Evolutionary conservation across 2,113 vertebrate species (phyloP), one percentile per base, ranked within the genome.

Genomic region (Podocnemis expansa): DNA sequence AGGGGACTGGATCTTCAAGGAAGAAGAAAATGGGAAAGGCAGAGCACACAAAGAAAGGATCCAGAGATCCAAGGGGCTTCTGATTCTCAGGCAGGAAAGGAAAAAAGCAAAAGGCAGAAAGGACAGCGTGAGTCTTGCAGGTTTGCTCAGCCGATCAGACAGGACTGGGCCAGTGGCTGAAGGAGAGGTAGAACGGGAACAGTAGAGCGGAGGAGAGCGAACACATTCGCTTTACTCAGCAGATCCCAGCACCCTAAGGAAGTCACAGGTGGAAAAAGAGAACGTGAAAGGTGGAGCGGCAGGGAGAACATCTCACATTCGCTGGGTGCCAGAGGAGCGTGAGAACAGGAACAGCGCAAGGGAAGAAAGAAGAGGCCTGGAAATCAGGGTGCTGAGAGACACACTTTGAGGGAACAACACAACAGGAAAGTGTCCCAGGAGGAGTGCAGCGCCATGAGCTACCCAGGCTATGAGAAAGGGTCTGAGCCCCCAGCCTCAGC

Each of bases 401-500:
- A 31, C 25, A 6, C 17, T 22, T 21, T 5, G 14, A 47, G 10
- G 27, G 55, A 5, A 24, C 14, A 10, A 21, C 24, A 47, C 13
- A 60, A 16, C 5, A 5, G 34, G 21, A 29, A 17, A 34, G 22
- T 12, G 3, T 24, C 3, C 21, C 13, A 56, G 45, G 19, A 34
- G 11, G 54, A 43, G 47, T 11, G 22, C 55, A n/a, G 22, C 76
- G 45, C 27, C 22, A 90, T 90, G 89, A 79, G 76, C 27, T 9
- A 55, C 58, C 76, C 38, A 54, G 38, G 17, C 19, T 21, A 70
- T 3, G 70, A 84, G 16, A 54, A 83, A 51, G 43, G 4, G 49
- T 41, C 51, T 24, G 10, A 11, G 3, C 22, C 5, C 16, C 10
- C 9, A 3, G 5, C 10, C 24, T 4, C 52, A 4, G 9, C 29